Base-by-base conservation (phyloP, 2,888 invertebrate species). In the Silvanus unidentatus region DNA sequence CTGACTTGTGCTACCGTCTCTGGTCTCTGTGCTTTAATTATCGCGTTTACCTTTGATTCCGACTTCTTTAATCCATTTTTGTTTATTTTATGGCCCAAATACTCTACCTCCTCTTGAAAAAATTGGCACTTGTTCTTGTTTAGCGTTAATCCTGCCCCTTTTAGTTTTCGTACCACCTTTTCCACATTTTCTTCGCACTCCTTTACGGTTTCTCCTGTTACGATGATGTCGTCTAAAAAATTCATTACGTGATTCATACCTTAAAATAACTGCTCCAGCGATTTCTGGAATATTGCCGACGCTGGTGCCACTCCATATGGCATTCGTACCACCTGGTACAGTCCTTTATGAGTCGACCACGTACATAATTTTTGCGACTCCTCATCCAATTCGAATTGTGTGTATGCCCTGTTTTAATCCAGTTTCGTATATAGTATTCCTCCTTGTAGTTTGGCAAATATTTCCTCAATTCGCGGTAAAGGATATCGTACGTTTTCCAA, bases 221-320 rank as follows among this genome's bases (percentile, higher is more conserved):
- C 51, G 3, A 60, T 42, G 22, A 64, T 53, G 30, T 64, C 65
- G 40, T 66, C 63, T 15, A 60, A 44, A 47, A 55, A 67, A 50
- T 52, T 53, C 16, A 47, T 59, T 13, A 58, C 54, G 2, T 49
- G 55, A 2, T 55, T 49, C 1, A 62, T 47, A 8, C 60, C 64
- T 35, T 45, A 41, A n/a, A 70, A 43, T 16, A 65, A 46, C 35
- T 55, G 47, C 45, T 69, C 69, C 36, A 67, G 49, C 10, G 53
- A 52, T 16, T 50, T 40, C 41, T 68, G 67, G 50, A 69, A 68
- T 37, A 65, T 63, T 2, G 62, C 61, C 8, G 64, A 60, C n/a
- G 68, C 66, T 16, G 60, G 57, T 10, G 30, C 45, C 11, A 43
- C 38, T 3, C 70, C 70, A 54, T 59, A 68, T 2, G 64, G 62